Conservation (phyloP, 2,797 vertebrate genomes). For the Hippoglossus hippoglossus region DNA sequence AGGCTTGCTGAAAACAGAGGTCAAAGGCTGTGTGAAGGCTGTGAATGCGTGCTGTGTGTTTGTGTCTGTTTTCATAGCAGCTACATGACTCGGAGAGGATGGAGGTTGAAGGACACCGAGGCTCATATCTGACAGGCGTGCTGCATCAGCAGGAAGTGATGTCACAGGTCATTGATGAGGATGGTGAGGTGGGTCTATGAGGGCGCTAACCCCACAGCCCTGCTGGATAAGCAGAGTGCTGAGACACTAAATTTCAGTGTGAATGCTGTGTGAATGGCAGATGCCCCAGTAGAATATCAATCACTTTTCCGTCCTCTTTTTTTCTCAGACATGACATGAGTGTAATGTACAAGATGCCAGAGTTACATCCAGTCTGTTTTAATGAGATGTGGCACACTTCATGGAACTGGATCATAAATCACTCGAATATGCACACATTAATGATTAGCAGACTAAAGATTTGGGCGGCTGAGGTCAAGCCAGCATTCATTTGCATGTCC, state of each 20-base stretch:
- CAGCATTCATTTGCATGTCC: too few species aligned
- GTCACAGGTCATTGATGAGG: constrained; percentile 80
- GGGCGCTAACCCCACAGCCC: constrained; percentile 75
- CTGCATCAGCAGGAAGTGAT: constrained; percentile 78
- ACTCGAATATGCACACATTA: neutral
- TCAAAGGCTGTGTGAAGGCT: constrained; percentile 52
- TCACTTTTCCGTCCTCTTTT: constrained; percentile 3
- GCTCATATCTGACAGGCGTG: constrained; percentile 70
- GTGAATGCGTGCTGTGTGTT: constrained; percentile 23
- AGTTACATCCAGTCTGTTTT: constrained; percentile 11
- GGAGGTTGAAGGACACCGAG: constrained; percentile 56
- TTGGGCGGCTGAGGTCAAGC: neutral
- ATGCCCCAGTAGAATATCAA: constrained; percentile 74
- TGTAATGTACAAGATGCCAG: neutral
- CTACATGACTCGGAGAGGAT: constrained; percentile 55
- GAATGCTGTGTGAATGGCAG: constrained; percentile 55
- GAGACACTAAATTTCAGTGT: constrained; percentile 56
- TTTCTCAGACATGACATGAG: neutral
- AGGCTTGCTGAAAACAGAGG: constrained; percentile 65
- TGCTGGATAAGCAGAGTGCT: constrained; percentile 67
- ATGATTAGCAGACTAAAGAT: neutral
- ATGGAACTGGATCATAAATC: neutral
- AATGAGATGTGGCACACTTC: constrained; percentile 5
- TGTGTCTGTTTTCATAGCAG: constrained; percentile 54
- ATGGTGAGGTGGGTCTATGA: constrained; percentile 60